Percentiles rank a stretch among this genome's conserved stretches.
These are phyloP conservation scores for Ceuthmochares aereus DNA, from an alignment of 2,113 vertebrate species.

Conservation along the genomic window DNA sequence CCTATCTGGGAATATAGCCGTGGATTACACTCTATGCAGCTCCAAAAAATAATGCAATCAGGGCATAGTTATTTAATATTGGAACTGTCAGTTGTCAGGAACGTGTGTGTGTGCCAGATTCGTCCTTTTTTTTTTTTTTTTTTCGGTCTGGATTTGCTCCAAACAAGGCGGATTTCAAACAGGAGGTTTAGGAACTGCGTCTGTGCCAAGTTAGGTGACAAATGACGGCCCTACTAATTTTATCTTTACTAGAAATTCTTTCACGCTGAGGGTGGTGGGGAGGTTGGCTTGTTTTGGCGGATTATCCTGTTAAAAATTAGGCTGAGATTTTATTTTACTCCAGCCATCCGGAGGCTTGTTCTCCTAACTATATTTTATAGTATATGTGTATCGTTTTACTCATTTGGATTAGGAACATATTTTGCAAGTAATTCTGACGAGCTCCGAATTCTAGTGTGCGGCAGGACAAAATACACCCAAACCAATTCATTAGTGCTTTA, in stretches of 20 bases:
- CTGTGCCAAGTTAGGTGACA: conserved; percentile 71
- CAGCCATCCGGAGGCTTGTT: background rate
- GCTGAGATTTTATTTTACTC: conserved; percentile 20
- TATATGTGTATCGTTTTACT: conserved; percentile 42
- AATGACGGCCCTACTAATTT: conserved; percentile 58
- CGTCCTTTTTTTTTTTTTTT: background rate
- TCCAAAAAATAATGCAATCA: conserved; percentile 50
- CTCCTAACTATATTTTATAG: background rate
- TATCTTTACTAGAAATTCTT: conserved; percentile 63
- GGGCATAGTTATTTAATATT: conserved; percentile 53
- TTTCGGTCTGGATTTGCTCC: conserved; percentile 46
- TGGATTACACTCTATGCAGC: background rate
- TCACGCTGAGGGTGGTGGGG: background rate
- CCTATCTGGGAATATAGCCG: background rate
- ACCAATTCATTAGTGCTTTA: conserved; percentile 13
- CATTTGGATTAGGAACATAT: conserved; percentile 50
- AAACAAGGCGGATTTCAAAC: conserved; percentile 61
- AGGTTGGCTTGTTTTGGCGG: background rate
- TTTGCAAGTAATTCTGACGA: background rate
- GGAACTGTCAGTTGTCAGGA: conserved; percentile 54
- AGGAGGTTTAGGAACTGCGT: conserved; percentile 38
- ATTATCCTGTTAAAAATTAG: conserved; percentile 55
- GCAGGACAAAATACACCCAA: conserved; percentile 40
- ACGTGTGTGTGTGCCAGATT: conserved; percentile 57
- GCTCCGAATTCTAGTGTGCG: background rate